These are phyloP conservation scores for Aphodius sticticus DNA, from an alignment of 2,888 invertebrate genomes.

Conservation along the genomic window DNA sequence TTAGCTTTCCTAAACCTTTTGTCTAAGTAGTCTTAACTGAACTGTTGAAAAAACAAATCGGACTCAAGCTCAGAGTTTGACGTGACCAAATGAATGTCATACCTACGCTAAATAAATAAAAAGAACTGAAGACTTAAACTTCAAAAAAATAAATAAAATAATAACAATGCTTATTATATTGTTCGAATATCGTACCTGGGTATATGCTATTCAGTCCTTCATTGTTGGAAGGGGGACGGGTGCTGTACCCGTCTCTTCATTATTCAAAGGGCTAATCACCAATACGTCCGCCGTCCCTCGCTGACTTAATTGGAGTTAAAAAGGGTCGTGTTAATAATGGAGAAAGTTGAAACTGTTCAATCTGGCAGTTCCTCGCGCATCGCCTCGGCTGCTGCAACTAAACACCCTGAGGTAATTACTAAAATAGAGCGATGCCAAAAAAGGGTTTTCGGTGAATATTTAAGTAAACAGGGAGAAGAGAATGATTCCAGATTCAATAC, in stretches of 20 bases:
- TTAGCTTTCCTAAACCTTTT: no score
- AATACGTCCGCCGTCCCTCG: slow-evolving; percentile 51
- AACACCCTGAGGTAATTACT: slow-evolving; percentile 50
- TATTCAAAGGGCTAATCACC: slow-evolving; percentile 51
- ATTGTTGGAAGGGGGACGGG: neutral
- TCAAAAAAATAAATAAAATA: no score
- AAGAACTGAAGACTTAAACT: no score
- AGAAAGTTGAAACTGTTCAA: slow-evolving; percentile 51
- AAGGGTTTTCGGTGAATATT: slow-evolving; percentile 45
- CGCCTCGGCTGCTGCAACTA: slow-evolving; percentile 8
- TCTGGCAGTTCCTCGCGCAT: slow-evolving; percentile 34
- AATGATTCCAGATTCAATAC: slow-evolving; percentile 4
- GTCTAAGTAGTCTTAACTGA: no score
- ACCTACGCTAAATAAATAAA: no score
- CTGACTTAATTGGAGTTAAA: slow-evolving; percentile 57
- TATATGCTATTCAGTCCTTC: no score
- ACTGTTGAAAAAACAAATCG: no score
- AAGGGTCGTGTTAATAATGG: slow-evolving; percentile 57
- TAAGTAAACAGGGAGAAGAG: neutral
- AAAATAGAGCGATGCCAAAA: slow-evolving; percentile 54
- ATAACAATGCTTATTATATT: no score
- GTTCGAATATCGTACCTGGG: no score
- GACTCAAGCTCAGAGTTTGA: no score
- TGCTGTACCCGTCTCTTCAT: slow-evolving; percentile 37
- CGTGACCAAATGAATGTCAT: no score